A percentile compares a stretch with the other conserved stretches of the same genome.
Evolutionary conservation across 2,113 vertebrate genomes (phyloP).

Genomic region (Indri indri): DNA sequence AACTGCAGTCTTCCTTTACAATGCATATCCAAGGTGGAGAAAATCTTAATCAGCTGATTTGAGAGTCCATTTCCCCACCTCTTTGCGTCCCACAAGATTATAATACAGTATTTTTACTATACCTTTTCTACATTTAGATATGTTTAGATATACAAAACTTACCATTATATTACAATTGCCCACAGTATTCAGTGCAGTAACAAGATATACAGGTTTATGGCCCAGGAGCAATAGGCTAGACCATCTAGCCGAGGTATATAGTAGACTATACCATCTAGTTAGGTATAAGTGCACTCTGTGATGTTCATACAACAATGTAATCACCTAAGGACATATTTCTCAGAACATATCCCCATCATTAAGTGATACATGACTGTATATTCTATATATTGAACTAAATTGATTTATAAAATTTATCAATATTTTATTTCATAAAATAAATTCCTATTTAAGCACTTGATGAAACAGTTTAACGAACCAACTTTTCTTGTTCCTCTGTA

Average conservation of each 20-base stretch:
- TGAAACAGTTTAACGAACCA: background rate
- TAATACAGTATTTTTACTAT: background rate
- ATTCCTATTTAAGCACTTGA: background rate
- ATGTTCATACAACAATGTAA: background rate
- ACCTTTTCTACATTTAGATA: background rate
- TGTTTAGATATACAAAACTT: background rate
- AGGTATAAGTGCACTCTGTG: background rate
- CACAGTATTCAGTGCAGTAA: too few relatives aligned
- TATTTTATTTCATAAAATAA: constrained; percentile 29
- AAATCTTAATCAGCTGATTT: background rate
- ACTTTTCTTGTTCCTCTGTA: background rate
- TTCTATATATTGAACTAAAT: background rate
- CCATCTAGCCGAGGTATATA: too few relatives aligned
- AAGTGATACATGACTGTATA: background rate
- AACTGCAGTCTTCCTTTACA: background rate
- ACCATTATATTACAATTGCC: background rate
- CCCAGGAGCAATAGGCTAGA: too few relatives aligned
- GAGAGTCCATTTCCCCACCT: background rate
- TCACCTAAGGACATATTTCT: background rate
- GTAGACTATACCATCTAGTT: too few relatives aligned
- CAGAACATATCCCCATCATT: background rate
- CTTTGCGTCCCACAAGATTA: background rate
- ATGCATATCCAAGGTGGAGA: background rate
- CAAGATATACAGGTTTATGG: too few relatives aligned
- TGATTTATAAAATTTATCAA: background rate